A percentile compares a stretch with the other conserved stretches of the same genome.
These are phyloP conservation scores for Iselma pallidipennis DNA, from an alignment of 2,888 invertebrate species.

Conservation along the genomic window DNA sequence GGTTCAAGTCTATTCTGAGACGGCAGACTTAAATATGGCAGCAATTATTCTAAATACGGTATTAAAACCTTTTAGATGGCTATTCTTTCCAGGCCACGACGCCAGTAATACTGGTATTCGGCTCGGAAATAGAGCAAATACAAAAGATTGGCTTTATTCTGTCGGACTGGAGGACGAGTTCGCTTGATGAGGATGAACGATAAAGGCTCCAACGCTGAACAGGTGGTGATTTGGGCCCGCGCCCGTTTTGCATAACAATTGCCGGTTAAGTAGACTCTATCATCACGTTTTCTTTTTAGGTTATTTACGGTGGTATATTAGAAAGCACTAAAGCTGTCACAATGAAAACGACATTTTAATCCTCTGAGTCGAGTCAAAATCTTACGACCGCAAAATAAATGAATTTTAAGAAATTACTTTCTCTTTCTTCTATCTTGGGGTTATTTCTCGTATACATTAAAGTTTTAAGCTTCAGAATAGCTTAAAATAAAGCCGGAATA, in stretches of 20 bases:
- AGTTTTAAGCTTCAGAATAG: conserved; percentile 45
- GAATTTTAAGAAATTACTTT: conserved; percentile 54
- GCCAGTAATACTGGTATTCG: conserved; percentile 51
- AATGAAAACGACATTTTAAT: conserved; percentile 57
- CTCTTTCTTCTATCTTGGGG: conserved; percentile 44
- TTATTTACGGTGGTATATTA: conserved; percentile 56
- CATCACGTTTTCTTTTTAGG: conserved; percentile 54
- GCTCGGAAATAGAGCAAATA: conserved; percentile 56
- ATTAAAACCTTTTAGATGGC: conserved; percentile 58
- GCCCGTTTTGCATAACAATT: conserved; percentile 58
- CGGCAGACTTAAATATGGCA: conserved; percentile 55
- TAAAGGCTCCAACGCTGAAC: conserved; percentile 52
- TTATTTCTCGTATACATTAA: conserved; percentile 49
- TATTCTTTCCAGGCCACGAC: conserved; percentile 57
- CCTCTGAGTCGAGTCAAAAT: conserved; percentile 46
- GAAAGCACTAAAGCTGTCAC: conserved; percentile 56
- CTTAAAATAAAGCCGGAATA: conserved; percentile 45
- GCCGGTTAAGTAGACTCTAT: conserved; percentile 55
- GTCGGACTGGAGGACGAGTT: conserved; percentile 52
- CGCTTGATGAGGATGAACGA: conserved; percentile 57
- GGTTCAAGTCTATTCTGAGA: conserved; percentile 47
- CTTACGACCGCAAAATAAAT: conserved; percentile 53
- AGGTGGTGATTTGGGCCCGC: conserved; percentile 55
- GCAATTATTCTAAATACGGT: conserved; percentile 59
- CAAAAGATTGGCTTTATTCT: conserved; percentile 56